phyloP scores from a whole-genome alignment of 1,140 invertebrate genomes.

The Holcopasites calliopsidis region DNA sequence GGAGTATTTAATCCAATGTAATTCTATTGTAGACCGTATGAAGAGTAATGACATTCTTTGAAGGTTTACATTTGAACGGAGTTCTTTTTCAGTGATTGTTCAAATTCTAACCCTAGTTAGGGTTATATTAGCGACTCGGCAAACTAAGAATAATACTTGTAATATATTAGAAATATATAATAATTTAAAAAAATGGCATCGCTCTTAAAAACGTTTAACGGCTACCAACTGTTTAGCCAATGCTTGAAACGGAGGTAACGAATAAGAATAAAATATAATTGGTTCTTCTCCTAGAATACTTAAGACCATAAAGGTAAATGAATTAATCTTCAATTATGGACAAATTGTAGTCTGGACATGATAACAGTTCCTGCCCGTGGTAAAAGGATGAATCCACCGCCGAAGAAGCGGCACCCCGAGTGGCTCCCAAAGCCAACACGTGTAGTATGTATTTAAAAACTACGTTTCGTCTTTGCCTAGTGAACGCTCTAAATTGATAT shows the following conservation, averaged over 20 bases:
- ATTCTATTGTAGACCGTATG: too few relatives aligned
- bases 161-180: not conserved
- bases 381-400: conserved; percentile 48
- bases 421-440: conserved; percentile 81
- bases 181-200: conserved; percentile 60
- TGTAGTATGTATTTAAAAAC: conserved; percentile 73
- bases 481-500: conserved; percentile 12
- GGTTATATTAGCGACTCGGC: not conserved
- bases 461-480: not conserved
- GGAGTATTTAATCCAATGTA: too few relatives aligned
- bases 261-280: not conserved
- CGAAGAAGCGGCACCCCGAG: conserved; percentile 80
- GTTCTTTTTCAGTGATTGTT: too few relatives aligned
- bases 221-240: conserved; percentile 56
- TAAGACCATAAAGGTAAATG: not conserved
- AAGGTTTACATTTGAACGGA: too few relatives aligned
- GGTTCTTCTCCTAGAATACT: not conserved
- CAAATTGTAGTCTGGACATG: conserved; percentile 43
- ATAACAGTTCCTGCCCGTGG: conserved; percentile 37
- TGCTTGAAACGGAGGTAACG: conserved; percentile 67
- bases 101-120: not conserved
- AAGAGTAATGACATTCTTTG: too few relatives aligned
- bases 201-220: conserved; percentile 56
- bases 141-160: not conserved
- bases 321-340: conserved; percentile 7